Base-by-base conservation (phyloP, 2,888 invertebrate species). In the Acronicta psi region DNA sequence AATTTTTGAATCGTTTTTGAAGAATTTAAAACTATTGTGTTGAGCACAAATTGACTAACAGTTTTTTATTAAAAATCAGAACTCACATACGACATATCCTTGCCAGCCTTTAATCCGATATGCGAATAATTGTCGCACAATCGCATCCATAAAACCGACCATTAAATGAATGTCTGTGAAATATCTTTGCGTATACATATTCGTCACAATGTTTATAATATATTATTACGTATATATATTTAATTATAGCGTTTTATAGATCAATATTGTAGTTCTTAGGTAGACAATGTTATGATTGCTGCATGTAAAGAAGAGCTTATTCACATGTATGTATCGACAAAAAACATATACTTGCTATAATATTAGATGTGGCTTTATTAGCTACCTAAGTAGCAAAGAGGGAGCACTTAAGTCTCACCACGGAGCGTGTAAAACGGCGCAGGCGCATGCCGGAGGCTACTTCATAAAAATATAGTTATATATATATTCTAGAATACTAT, bases 171-270 rank as follows among this genome's bases (percentile, higher is more conserved):
- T 56, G 68, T 72, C 53, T 72, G 61, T 59, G 14, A 61, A 65
- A 50, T 57, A 59, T 59, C 45, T 61, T 67, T 63, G 65, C 68
- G 44, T 54, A n/a, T n/a, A 60, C 51, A 65, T 62, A 53, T 66
- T 59, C 67, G 61, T 72, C 74, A 58, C 66, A 70, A 75, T 75
- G 69, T 77, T 71, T 75, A 79, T 75, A 76, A 63, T 76, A 75
- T 70, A 69, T 64, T 56, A 64, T 74, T n/a, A 74, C 70, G 75
- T 77, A 71, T 76, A 76, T 78, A 76, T 79, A 73, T 69, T 69
- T 59, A 69, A 65, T 73, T 71, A 73, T 77, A 78, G 64, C 65
- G 59, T 77, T 81, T 82, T 79, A 83, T 81, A 81, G 77, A 69
- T 50, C 51, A 62, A 69, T 64, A 71, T 55, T 58, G 58, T 75